Evolutionary conservation across 2,113 vertebrate species (phyloP).

Genomic region (Geococcyx californianus): DNA sequence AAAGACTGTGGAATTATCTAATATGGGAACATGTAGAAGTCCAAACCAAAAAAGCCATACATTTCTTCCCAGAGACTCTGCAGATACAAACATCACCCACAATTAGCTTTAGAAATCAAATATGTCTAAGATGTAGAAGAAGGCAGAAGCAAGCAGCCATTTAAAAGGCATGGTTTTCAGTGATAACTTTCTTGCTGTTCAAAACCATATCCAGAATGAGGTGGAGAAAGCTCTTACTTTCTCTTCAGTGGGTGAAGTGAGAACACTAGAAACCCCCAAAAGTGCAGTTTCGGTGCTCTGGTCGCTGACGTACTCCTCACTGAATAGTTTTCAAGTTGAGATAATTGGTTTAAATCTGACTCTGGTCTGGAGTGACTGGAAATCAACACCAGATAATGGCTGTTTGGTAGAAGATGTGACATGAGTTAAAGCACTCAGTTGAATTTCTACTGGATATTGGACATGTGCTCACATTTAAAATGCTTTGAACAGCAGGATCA

Average conservation of each 20-base stretch:
- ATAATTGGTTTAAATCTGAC: slow-evolving; percentile 15
- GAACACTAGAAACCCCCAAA: not conserved
- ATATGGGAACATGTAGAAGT: not conserved
- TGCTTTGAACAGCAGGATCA: slow-evolving; percentile 13
- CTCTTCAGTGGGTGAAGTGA: not conserved
- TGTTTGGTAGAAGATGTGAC: slow-evolving; percentile 24
- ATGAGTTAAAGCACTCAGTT: slow-evolving; percentile 12
- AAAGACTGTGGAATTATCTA: slow-evolving; percentile 33
- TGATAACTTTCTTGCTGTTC: not conserved
- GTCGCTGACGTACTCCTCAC: not conserved
- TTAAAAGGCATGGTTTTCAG: not conserved
- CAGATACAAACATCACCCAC: not conserved
- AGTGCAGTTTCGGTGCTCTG: not conserved
- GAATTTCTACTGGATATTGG: slow-evolving; percentile 34
- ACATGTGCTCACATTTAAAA: not conserved
- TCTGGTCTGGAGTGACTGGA: slow-evolving; percentile 6
- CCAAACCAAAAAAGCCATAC: not conserved
- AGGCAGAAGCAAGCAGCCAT: not conserved
- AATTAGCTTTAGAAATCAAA: not conserved
- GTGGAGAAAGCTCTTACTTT: not conserved
- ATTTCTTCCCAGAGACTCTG: not conserved
- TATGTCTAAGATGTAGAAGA: not conserved
- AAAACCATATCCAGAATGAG: not conserved
- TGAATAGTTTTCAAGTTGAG: not conserved
- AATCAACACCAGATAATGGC: slow-evolving; percentile 25